Percentiles rank a stretch among this genome's conserved stretches.
Conservation (phyloP, 2,888 invertebrate species). For the Choreutis nemorana region DNA sequence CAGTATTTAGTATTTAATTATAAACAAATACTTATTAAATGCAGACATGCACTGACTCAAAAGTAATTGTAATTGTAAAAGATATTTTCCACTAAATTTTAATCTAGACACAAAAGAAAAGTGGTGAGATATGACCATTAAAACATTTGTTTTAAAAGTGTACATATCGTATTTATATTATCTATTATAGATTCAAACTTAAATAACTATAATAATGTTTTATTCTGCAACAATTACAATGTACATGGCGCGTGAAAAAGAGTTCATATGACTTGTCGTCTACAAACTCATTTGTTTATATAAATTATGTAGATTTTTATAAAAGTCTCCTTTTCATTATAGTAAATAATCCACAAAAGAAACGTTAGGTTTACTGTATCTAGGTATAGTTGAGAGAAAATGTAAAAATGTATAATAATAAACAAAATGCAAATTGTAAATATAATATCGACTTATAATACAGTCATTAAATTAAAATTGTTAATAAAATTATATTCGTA, state of each 20-base stretch:
- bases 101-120: too few species aligned
- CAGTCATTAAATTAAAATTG: conserved; percentile 66
- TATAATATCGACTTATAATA: conserved; percentile 61
- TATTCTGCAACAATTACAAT: too few species aligned
- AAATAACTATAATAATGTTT: neutral
- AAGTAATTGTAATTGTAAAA: too few species aligned
- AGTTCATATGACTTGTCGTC: too few species aligned
- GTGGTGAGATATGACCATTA: too few species aligned
- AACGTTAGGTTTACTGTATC: neutral
- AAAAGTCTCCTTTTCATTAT: conserved; percentile 6
- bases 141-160: too few species aligned
- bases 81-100: too few species aligned
- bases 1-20: too few species aligned
- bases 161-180: neutral
- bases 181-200: neutral
- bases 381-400: conserved; percentile 28
- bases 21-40: too few species aligned
- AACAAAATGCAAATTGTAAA: conserved; percentile 53
- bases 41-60: too few species aligned
- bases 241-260: too few species aligned
- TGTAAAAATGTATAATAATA: conserved; percentile 61
- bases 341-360: conserved; percentile 2
- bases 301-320: conserved; percentile 8
- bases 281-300: conserved; percentile 6
- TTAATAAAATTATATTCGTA: conserved; percentile 68